Evolutionary conservation across 2,113 vertebrate species (phyloP), one percentile per base, ranked within the genome.

Genomic region (Anoura caudifer): DNA sequence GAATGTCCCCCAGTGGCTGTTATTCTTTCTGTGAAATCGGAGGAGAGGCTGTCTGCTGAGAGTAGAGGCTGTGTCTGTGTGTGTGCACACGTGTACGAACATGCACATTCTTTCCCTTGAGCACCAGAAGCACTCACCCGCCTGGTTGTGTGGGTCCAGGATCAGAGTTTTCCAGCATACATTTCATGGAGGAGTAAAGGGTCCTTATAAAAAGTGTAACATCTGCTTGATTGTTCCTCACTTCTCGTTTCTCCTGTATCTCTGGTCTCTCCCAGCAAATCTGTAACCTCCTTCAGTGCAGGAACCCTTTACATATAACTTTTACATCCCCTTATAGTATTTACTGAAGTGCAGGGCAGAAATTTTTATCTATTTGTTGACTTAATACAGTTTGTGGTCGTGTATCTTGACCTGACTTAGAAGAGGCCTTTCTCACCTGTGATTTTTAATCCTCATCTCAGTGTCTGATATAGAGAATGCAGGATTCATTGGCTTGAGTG

Each of bases 191-290:
- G 90, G 50, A 81, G 26, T 76, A 72, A 90, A 10, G 33, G 38
- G 33, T 87, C 47, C 45, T 79, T 87, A 8, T 75, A 50, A 47
- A 93, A 94, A 95, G 86, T 33, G 20, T 90, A 90, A 65, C 41
- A 82, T 67, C 26, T 95, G 24, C 72, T 95, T 93, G 54, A 67
- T 81, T 83, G 8, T 69, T 97, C 59, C 59, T 61, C 59, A 63
- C 26, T 31, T 31, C 61, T 63, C 61, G 10, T 63, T 63, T 63
- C 28, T 63, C 61, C 28, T 31, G 28, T 26, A 63, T 63, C 61
- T 63, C 61, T 63, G 61, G 61, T 28, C 61, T 31, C 28, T 63
- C 16, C 31, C 26, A 95, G 19, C n/a, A 56, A 96, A 89, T 83
- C 14, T n/a, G 19, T 94, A 61, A 84, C 3, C 4, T 88, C 41